These are phyloP conservation scores for Coelopa pilipes DNA, from an alignment of 2,888 invertebrate genomes.

Conservation along the genomic window DNA sequence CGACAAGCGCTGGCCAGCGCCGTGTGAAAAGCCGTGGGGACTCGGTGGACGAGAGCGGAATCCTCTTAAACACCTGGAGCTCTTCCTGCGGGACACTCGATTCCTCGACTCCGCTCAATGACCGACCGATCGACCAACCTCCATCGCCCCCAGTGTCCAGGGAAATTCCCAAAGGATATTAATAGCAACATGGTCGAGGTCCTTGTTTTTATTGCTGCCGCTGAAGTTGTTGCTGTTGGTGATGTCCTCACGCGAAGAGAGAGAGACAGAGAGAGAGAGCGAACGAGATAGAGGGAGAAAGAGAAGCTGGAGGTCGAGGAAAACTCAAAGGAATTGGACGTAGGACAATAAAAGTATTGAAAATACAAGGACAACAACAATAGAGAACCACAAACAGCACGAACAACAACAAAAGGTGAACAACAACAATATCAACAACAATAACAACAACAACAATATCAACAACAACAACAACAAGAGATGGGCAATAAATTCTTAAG, in stretches of 20 bases:
- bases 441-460: not conserved
- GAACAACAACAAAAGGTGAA: not conserved
- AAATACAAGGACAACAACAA: not conserved
- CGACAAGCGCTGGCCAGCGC: not conserved
- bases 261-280: not conserved
- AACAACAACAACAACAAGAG: not conserved
- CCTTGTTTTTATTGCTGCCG: not conserved
- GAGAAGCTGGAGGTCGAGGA: not conserved
- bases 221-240: not conserved
- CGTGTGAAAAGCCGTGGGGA: not conserved
- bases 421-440: not conserved
- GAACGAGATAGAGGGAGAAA: not conserved
- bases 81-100: too few species aligned
- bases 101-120: too few species aligned
- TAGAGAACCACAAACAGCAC: not conserved
- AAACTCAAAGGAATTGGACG: constrained; percentile 45
- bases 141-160: too few species aligned
- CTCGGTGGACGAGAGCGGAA: not conserved
- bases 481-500: too few species aligned
- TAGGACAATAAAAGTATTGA: constrained; percentile 37
- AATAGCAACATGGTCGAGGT: not conserved
- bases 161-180: not conserved
- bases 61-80: too few species aligned
- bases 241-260: not conserved
- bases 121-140: too few species aligned